Evolutionary conservation across 2,113 vertebrate genomes (phyloP).

Genomic region (Cricetomys ansorgei): DNA sequence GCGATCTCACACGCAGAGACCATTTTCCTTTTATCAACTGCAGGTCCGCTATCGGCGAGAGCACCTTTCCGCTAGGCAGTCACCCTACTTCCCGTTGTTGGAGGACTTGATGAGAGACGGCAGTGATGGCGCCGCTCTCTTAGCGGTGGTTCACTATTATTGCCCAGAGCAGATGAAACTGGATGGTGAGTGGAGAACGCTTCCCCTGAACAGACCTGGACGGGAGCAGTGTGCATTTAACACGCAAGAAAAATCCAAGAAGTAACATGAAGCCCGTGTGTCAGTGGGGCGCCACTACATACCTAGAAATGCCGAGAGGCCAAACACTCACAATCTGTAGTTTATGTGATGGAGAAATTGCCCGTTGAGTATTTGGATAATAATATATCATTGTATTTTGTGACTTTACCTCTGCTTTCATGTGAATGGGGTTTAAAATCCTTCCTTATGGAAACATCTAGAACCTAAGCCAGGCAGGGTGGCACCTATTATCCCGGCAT

Average conservation of each 20-base stretch:
- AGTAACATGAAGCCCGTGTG: background rate
- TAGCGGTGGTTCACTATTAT: conserved; percentile 96
- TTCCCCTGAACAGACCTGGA: background rate
- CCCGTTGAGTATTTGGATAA: background rate
- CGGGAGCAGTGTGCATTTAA: background rate
- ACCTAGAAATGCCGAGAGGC: background rate
- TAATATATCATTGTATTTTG: too few species aligned
- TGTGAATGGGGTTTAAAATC: background rate
- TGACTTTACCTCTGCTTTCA: background rate
- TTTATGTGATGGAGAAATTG: fast-evolving
- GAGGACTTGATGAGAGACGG: conserved; percentile 95
- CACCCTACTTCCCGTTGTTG: conserved; percentile 93
- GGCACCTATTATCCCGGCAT: background rate
- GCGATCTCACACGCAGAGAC: background rate
- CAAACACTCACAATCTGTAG: too few species aligned
- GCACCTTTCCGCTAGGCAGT: conserved; percentile 91
- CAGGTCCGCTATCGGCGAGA: conserved; percentile 97
- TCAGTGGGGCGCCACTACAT: background rate
- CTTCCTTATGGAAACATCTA: fast-evolving
- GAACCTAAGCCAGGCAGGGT: background rate
- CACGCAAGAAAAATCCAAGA: background rate
- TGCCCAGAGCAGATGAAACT: conserved; percentile 96
- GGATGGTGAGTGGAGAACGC: conserved; percentile 89
- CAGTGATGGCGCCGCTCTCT: conserved; percentile 92
- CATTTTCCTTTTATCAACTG: background rate